Base-by-base conservation (phyloP, 2,113 vertebrate species). In the Trematomus loennbergii region DNA sequence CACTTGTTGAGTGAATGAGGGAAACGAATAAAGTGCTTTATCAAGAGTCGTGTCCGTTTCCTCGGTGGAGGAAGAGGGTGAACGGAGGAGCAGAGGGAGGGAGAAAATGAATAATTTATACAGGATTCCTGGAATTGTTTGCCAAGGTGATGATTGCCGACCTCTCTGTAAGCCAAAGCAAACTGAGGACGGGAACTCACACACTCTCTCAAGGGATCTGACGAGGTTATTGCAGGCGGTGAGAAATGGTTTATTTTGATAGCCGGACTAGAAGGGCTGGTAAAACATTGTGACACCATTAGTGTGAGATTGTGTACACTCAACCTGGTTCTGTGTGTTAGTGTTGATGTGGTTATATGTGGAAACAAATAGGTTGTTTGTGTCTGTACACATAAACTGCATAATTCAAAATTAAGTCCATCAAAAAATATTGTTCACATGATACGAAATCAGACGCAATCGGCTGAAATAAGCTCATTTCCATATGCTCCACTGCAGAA, bases 121-220 rank as follows among this genome's bases (percentile, higher is more conserved):
- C 81, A 83, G 90, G 91, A 93, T 95, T 96, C 94, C 91, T 91
- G 94, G 94, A 95, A 94, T 95, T 95, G 92, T 95, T 95, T 95
- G 93, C 90, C 93, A 93, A 93, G 94, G 93, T 95, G 93, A 95
- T 95, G 93, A 95, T 95, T 93, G 93, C 81, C 61, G 88, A 94
- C 92, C 94, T 93, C 91, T 94, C 91, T 90, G 72, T 87, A 89
- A 93, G 94, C 94, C 95, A 95, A 94, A 95, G 92, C 92, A 95
- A 94, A 95, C 94, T 60, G 81, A 79, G 81, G 73, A 75, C 7
- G 80, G 90, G 85, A 86, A 87, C 88, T 85, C 87, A 80, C 77
- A 63, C 88, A 20, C 78, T 43, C 80, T 84, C 86, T 70, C 80
- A 4, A 9, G 87, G 77, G 91, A 89, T 75, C 53, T 71, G 82